These are phyloP conservation scores for Eospalax fontanierii DNA, from an alignment of 2,797 vertebrate species.

Conservation along the genomic window DNA sequence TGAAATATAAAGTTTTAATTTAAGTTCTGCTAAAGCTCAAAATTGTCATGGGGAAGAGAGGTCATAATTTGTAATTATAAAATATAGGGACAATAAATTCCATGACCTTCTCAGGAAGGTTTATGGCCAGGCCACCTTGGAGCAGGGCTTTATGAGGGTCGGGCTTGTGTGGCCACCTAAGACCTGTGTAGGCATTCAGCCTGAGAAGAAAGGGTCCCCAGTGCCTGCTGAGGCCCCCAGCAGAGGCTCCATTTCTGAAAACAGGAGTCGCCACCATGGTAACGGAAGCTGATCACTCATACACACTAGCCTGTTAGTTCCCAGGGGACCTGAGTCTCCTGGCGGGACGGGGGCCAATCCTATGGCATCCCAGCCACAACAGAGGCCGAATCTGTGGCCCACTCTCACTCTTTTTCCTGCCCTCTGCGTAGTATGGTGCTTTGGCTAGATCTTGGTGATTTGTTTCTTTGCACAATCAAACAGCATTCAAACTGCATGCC, in stretches of 20 bases:
- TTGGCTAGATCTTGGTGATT: too few relatives aligned
- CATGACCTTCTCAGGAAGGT: constrained; percentile 40
- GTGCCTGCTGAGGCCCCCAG: not conserved
- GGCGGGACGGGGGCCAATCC: not conserved
- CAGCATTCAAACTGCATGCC: fast-evolving
- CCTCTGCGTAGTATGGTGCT: fast-evolving
- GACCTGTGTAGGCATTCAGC: not conserved
- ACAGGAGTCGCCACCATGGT: fast-evolving
- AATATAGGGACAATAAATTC: constrained; percentile 15
- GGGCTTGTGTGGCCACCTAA: not conserved
- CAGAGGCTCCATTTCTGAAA: not conserved
- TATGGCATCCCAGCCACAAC: fast-evolving
- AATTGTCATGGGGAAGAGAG: constrained; percentile 22
- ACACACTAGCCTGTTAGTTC: not conserved
- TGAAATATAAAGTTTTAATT: constrained; percentile 30
- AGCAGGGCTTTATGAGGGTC: not conserved
- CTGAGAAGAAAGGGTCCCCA: not conserved
- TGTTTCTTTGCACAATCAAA: not conserved
- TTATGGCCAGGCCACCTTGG: constrained; percentile 4
- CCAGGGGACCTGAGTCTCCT: not conserved
- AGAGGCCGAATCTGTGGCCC: fast-evolving
- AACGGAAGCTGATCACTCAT: not conserved
- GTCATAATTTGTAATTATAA: constrained; percentile 2
- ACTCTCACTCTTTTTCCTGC: too few relatives aligned
- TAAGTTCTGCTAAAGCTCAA: constrained; percentile 70